Conservation (phyloP, 2,797 vertebrate species). For the Simalia tracyae region DNA sequence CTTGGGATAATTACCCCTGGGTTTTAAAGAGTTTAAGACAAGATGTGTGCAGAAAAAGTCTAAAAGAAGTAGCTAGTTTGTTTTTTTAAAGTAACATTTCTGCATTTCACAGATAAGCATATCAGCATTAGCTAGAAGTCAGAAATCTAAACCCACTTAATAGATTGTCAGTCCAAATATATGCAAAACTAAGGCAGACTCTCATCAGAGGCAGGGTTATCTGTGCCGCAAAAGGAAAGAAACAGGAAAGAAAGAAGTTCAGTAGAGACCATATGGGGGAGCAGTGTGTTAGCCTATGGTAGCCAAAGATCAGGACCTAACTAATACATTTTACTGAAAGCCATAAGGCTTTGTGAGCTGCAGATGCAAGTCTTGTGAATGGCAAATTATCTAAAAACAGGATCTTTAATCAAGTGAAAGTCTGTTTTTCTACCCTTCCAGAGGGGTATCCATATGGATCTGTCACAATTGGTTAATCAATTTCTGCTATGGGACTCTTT, state of each 20-base stretch:
- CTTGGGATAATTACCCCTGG: constrained; percentile 22
- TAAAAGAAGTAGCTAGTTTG: neutral
- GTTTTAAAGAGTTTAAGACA: neutral
- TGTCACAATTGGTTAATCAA: neutral
- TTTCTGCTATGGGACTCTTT: neutral
- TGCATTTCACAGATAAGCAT: neutral
- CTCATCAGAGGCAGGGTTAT: neutral
- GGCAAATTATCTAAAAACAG: neutral
- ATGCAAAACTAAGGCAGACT: neutral
- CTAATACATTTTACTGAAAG: neutral
- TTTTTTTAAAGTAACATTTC: neutral
- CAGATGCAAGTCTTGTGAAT: neutral
- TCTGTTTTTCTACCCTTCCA: neutral
- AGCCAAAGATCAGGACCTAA: neutral
- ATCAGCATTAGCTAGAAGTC: neutral
- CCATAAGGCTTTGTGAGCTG: neutral
- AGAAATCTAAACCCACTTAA: neutral
- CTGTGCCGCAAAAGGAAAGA: neutral
- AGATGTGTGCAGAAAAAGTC: neutral
- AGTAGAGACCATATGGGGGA: neutral
- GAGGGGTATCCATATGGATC: neutral
- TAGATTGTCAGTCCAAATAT: neutral
- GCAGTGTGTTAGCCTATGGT: neutral
- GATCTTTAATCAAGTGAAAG: neutral
- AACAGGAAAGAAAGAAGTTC: neutral